These are phyloP conservation scores for Ennomos erosarius DNA, from an alignment of 2,888 invertebrate species.

Conservation along the genomic window DNA sequence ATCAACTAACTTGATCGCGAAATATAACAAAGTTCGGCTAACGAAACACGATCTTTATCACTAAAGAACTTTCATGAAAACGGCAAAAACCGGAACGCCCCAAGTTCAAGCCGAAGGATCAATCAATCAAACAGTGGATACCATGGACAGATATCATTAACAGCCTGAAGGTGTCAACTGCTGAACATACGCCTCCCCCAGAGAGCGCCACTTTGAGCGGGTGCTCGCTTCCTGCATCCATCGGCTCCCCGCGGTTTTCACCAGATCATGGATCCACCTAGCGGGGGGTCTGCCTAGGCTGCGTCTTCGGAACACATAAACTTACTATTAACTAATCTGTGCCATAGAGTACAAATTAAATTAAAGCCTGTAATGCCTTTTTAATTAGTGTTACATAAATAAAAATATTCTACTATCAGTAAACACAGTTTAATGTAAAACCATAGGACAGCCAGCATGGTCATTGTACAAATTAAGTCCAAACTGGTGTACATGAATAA, in stretches of 20 bases:
- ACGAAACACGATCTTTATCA: too few species aligned
- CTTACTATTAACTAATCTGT: background rate
- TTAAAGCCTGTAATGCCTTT: background rate
- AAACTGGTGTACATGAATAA: background rate
- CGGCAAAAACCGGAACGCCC: too few species aligned
- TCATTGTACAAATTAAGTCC: background rate
- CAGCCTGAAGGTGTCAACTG: too few species aligned
- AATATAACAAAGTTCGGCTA: background rate
- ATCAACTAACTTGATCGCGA: conserved; percentile 3
- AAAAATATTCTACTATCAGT: conserved; percentile 20
- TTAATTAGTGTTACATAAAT: conserved; percentile 19
- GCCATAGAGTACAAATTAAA: background rate
- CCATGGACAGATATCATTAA: too few species aligned
- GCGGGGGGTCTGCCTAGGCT: too few species aligned
- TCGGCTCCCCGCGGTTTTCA: too few species aligned
- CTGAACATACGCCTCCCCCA: too few species aligned
- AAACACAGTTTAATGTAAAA: conserved; percentile 24
- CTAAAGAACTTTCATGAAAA: too few species aligned
- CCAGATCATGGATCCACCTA: too few species aligned
- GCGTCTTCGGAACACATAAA: background rate
- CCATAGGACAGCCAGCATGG: conserved; percentile 8
- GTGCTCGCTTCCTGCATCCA: too few species aligned
- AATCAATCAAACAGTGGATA: background rate
- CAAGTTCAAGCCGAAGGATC: too few species aligned
- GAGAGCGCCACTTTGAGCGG: too few species aligned